These are phyloP conservation scores for Cathartes aura DNA, from an alignment of 2,113 vertebrate genomes.

Conservation along the genomic window DNA sequence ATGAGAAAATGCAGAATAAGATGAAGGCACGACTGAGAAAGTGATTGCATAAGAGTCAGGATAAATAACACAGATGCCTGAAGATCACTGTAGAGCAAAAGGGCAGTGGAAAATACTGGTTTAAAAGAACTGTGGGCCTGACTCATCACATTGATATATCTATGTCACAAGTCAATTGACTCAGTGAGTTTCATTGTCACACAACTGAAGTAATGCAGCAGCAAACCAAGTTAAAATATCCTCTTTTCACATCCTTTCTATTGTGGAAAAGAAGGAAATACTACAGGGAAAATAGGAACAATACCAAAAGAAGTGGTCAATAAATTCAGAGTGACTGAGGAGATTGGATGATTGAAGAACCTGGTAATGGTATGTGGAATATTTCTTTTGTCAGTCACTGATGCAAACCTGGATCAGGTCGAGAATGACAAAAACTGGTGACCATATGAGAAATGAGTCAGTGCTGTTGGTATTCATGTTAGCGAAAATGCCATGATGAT, in stretches of 20 bases:
- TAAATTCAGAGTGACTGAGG: constrained; percentile 47
- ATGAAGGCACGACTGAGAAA: background rate
- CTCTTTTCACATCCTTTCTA: background rate
- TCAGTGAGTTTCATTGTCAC: background rate
- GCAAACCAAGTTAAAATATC: background rate
- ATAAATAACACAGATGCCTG: background rate
- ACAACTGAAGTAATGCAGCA: background rate
- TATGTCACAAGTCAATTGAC: background rate
- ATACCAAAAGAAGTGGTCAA: constrained; percentile 10
- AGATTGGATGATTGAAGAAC: constrained; percentile 52
- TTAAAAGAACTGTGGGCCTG: background rate
- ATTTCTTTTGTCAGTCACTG: constrained; percentile 10
- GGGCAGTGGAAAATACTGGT: background rate
- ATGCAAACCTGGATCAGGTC: background rate
- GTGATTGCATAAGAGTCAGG: background rate
- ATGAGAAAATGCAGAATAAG: background rate
- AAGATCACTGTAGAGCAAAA: background rate
- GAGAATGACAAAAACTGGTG: constrained; percentile 42
- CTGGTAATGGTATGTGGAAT: constrained; percentile 1
- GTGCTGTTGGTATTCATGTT: constrained; percentile 43
- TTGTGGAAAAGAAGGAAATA: background rate
- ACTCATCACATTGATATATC: background rate
- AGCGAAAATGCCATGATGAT: background rate
- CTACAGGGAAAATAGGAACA: background rate
- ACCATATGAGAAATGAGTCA: constrained; percentile 33